phyloP scores from a whole-genome alignment of 2,797 vertebrate species.

The Sebastes minor region DNA sequence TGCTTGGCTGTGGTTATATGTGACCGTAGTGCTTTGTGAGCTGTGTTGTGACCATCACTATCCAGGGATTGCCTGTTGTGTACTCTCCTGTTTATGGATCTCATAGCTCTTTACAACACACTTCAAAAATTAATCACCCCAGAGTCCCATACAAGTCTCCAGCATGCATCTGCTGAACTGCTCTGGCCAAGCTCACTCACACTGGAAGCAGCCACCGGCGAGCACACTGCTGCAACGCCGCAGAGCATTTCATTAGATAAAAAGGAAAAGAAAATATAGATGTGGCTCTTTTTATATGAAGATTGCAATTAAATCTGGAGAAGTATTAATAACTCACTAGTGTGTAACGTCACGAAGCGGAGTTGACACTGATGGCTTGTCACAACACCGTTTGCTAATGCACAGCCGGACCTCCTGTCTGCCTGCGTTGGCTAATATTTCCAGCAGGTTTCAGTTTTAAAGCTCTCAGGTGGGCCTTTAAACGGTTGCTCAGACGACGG shows the following conservation, averaged over 20 bases:
- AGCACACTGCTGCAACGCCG: slow-evolving; percentile 26
- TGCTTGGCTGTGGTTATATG: slow-evolving; percentile 45
- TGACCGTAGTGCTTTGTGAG: slow-evolving; percentile 59
- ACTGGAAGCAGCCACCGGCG: slow-evolving; percentile 20
- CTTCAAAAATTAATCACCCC: slow-evolving; percentile 81
- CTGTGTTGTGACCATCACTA: slow-evolving; percentile 58
- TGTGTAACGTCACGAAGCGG: slow-evolving; percentile 42
- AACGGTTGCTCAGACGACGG: slow-evolving; percentile 84
- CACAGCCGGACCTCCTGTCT: slow-evolving; percentile 70
- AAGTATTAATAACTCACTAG: slow-evolving; percentile 42
- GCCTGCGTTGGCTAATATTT: slow-evolving; percentile 82
- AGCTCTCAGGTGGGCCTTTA: slow-evolving; percentile 88
- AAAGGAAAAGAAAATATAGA: slow-evolving; percentile 1
- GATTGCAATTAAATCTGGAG: slow-evolving; percentile 52
- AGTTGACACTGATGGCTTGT: slow-evolving; percentile 72
- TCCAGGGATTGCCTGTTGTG: slow-evolving; percentile 68
- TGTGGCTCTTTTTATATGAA: slow-evolving; percentile 42
- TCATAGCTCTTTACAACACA: slow-evolving; percentile 79
- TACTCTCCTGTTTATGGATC: slow-evolving; percentile 77
- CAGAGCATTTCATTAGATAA: slow-evolving; percentile 30
- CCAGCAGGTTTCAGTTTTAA: slow-evolving; percentile 87
- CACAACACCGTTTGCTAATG: slow-evolving; percentile 77
- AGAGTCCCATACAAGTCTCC: slow-evolving; percentile 71
- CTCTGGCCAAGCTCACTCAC: slow-evolving; percentile 51
- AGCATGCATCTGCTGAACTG: slow-evolving; percentile 66